A percentile compares a stretch with the other conserved stretches of the same genome.
Evolutionary conservation across 2,113 vertebrate species (phyloP).

Genomic region (Tyto alba): DNA sequence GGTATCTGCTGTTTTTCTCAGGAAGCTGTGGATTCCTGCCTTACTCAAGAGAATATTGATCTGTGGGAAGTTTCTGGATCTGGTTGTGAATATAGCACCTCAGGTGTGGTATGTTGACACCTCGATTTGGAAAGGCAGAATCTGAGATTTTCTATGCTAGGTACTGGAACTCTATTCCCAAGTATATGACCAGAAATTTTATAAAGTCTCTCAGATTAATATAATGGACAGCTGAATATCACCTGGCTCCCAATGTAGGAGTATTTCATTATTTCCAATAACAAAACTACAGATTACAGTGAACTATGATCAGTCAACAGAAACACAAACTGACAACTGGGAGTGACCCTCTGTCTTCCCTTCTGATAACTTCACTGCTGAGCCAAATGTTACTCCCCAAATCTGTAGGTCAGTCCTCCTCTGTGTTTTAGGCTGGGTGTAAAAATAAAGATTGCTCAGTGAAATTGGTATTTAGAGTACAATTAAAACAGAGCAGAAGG

Average conservation of each 20-base stretch:
- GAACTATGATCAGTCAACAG: background rate
- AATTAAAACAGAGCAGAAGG: background rate
- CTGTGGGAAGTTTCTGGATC: background rate
- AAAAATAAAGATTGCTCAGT: background rate
- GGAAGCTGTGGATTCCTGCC: accelerated
- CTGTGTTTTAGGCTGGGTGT: background rate
- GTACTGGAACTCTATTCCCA: background rate
- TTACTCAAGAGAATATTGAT: background rate
- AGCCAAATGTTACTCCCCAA: background rate
- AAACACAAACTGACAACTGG: background rate
- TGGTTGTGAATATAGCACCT: background rate
- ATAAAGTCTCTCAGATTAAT: background rate
- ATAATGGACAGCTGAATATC: background rate
- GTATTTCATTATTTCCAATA: background rate
- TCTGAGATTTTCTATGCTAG: background rate
- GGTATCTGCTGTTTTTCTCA: background rate
- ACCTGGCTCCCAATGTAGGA: background rate
- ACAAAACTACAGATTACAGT: background rate
- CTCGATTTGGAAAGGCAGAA: background rate
- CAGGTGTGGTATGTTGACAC: background rate
- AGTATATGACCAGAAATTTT: background rate
- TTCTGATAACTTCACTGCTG: background rate
- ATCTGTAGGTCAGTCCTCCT: background rate
- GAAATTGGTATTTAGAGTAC: background rate
- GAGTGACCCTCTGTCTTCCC: background rate